Conservation (phyloP, 2,888 invertebrate genomes). For the Maniola hyperantus region DNA sequence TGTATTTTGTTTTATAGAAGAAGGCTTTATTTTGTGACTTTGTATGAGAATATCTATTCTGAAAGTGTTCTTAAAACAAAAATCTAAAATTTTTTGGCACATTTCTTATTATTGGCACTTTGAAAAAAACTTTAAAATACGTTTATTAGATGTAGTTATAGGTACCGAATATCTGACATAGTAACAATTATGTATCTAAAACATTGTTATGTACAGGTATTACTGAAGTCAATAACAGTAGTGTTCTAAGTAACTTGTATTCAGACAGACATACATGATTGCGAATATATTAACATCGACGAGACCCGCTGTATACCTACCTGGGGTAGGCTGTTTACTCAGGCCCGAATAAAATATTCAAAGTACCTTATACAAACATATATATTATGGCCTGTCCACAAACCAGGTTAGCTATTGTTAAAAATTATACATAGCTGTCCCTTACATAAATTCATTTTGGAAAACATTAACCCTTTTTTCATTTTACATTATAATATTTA, state of each 20-base stretch:
- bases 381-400: constrained; percentile 60
- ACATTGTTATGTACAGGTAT: not conserved
- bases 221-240: not conserved
- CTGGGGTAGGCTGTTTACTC: constrained; percentile 59
- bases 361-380: constrained; percentile 58
- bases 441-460: constrained; percentile 26
- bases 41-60: no score
- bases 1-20: no score
- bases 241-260: constrained; percentile 7
- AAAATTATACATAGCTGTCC: constrained; percentile 33
- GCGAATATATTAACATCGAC: constrained; percentile 57
- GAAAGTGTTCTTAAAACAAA: no score
- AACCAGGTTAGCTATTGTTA: constrained; percentile 40
- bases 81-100: no score
- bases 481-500: not conserved
- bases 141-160: no score
- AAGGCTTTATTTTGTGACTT: no score
- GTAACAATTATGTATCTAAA: no score
- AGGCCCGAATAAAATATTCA: constrained; percentile 69
- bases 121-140: not conserved
- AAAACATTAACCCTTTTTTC: constrained; percentile 23
- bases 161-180: no score
- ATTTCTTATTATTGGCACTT: no score
- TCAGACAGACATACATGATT: constrained; percentile 46
- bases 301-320: constrained; percentile 44